Conservation (phyloP, 2,113 vertebrate genomes). For the Pteruthius melanotis region DNA sequence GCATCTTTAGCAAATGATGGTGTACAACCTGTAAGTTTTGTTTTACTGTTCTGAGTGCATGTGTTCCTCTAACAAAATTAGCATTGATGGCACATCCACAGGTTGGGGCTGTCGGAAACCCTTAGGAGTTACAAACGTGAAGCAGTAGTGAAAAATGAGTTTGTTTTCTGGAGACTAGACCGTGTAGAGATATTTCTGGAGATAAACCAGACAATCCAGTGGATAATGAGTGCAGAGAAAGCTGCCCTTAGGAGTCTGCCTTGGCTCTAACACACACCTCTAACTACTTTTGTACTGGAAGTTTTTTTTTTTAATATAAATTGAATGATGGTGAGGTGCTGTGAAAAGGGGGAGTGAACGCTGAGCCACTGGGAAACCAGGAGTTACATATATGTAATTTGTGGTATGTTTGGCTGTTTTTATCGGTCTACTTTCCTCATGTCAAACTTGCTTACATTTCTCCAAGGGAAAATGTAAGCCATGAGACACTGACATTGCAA, state of each 20-base stretch:
- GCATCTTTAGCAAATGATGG: not conserved
- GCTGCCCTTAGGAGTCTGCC: not conserved
- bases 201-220: not conserved
- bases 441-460: not conserved
- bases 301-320: not conserved
- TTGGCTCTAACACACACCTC: fast-evolving
- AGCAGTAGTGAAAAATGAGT: not conserved
- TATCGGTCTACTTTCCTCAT: not conserved
- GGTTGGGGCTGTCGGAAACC: not conserved
- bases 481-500: not conserved
- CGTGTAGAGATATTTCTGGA: not conserved
- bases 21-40: not conserved
- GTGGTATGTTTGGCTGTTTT: not conserved
- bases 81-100: not conserved
- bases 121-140: fast-evolving
- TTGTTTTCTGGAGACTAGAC: not conserved
- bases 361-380: not conserved
- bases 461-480: not conserved
- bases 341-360: not conserved
- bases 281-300: not conserved
- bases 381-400: not conserved
- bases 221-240: not conserved
- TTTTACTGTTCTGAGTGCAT: not conserved
- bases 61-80: not conserved
- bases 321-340: not conserved